A percentile compares a stretch with the other conserved stretches of the same genome.
phyloP scores from a whole-genome alignment of 2,888 invertebrate species.

The Globia sparganii region DNA sequence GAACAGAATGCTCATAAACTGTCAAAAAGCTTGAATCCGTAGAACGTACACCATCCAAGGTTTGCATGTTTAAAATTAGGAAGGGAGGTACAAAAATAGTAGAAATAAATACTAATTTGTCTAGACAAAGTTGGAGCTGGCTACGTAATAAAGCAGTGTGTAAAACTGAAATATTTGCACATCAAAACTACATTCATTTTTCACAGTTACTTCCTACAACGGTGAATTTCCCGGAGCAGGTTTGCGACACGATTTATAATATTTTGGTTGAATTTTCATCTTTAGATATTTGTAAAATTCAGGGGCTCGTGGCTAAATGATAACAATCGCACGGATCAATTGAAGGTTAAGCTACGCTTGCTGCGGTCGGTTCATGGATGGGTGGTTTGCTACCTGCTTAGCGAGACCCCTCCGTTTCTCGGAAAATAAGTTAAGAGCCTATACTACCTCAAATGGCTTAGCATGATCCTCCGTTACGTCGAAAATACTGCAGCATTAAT shows the following conservation, averaged over 20 bases:
- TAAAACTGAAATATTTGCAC: constrained; percentile 25
- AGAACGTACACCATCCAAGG: not conserved
- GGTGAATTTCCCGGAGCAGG: not conserved
- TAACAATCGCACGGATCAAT: no score
- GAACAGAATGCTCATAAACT: not conserved
- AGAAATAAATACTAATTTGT: constrained; percentile 28
- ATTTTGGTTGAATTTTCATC: not conserved
- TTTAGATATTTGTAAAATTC: not conserved
- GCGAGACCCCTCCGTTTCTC: not conserved
- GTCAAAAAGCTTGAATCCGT: not conserved
- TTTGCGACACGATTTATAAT: not conserved
- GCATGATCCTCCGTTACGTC: no score
- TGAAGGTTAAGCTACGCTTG: not conserved
- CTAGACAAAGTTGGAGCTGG: constrained; percentile 9
- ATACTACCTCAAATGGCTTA: no score
- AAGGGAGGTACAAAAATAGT: not conserved
- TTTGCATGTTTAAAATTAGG: not conserved
- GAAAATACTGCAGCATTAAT: no score
- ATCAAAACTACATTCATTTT: constrained; percentile 47
- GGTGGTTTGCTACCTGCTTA: not conserved
- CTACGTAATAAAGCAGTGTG: constrained; percentile 21
- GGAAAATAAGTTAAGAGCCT: not conserved
- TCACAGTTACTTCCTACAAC: constrained; percentile 36
- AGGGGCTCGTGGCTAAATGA: not conserved
- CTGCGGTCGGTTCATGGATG: not conserved